Conservation (phyloP, 2,888 invertebrate genomes). For the Mamestra brassicae region DNA sequence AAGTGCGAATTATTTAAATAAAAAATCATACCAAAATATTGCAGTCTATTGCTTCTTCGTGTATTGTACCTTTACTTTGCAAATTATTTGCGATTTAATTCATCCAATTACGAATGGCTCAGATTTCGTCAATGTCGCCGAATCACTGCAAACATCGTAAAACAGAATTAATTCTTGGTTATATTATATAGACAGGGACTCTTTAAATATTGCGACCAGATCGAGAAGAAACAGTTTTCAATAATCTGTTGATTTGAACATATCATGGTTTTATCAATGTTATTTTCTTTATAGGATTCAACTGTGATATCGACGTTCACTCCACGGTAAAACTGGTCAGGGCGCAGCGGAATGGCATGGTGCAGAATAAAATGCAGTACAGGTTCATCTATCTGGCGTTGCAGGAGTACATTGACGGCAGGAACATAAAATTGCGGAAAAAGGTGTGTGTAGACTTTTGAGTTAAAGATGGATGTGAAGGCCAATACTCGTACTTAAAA, state of each 20-base stretch:
- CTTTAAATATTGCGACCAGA: too few relatives aligned
- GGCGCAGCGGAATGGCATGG: conserved; percentile 98
- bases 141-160: too few relatives aligned
- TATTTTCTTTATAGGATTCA: conserved; percentile 90
- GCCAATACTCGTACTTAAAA: too few relatives aligned
- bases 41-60: not conserved
- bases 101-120: not conserved
- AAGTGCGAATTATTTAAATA: not conserved
- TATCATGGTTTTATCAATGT: conserved; percentile 1
- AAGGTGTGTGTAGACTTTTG: conserved; percentile 55
- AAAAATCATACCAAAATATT: too few relatives aligned
- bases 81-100: not conserved
- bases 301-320: conserved; percentile 99
- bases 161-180: too few relatives aligned
- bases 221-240: too few relatives aligned
- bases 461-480: not conserved
- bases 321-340: conserved; percentile 98
- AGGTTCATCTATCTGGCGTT: conserved; percentile 99
- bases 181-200: too few relatives aligned
- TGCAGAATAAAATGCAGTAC: conserved; percentile 99
- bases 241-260: too few relatives aligned
- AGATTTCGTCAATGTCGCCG: not conserved
- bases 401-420: conserved; percentile 95
- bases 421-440: conserved; percentile 68
- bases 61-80: not conserved